Base-by-base conservation (phyloP, 2,797 vertebrate species). In the Alosa sapidissima region DNA sequence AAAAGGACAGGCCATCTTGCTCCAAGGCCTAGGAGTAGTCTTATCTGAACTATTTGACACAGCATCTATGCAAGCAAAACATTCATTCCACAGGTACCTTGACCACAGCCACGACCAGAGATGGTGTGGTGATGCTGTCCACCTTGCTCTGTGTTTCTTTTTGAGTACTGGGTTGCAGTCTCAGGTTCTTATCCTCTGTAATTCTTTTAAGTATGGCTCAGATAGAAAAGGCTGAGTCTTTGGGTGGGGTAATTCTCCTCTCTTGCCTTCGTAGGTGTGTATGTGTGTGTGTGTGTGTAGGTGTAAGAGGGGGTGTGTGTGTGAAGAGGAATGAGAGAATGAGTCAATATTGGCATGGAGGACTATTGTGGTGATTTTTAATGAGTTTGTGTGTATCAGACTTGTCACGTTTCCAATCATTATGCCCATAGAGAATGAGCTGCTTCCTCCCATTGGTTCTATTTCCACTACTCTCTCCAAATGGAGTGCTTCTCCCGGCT, bases 81-180 rank as follows among this genome's bases (percentile, higher is more conserved):
- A 14, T 36, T 2, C 28, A 36, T 36, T 16, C 65, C 33, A 5
- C 36, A 19, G 41, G 41, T 24, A 24, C 41, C 4, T 45, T 19
- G 13, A 75, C 14, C 4, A 21, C 16, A 16, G 68, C 68, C 36
- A 1, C 16, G 8, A 5, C 6, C 41, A 7, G 72, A 14, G 41
- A 78, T 47, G 5, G 41, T 78, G 19, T 19, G 72, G 72, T 45
- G 72, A 21, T 78, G 16, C 41, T 47, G 7, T 78, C 72, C 7
- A 5, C 19, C 36, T 19, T 78, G 14, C 72, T 7, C 36, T 36
- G 36, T 5, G 5, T 11, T 58, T 14, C 49, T 36, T 33, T 62
- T 81, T 48, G 33, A 19, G 75, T 83, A 81, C 45, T 86, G 45
- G 58, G 24, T 81, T 55, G 54, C 55, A 9, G 81, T 47, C 47